Evolutionary conservation across 1,140 invertebrate genomes (phyloP), one percentile per base, ranked within the genome.

Genomic region (Drosophila santomea): DNA sequence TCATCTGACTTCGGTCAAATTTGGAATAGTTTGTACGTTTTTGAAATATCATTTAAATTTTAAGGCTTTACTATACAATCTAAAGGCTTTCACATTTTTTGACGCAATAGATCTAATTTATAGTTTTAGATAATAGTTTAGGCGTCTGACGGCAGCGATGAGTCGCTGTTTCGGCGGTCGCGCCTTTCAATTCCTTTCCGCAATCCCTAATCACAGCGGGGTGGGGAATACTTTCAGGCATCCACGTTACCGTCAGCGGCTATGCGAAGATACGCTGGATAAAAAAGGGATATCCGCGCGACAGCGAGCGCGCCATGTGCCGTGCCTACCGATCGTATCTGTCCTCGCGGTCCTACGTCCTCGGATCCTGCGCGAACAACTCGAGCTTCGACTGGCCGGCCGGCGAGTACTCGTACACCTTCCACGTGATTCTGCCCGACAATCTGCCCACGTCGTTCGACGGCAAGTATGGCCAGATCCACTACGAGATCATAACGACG

Each of bases 381-480:
- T 91, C 91, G 48, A 80, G 60, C 68, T 90, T 94, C 20, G 94
- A 94, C 69, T 92, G 95, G 78, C 92, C 93, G 48, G 75, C 92
- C 36, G 95, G 95, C 41, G 93, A 94, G 61, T 94, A 95, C 76
- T 92, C 90, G 57, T 95, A 95, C 84, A 94, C 94, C 55, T 95
- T 95, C 88, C 93, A 92, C 39, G 94, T 93, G 75, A 92, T 93
- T 50, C 81, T 95, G 66, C 95, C 95, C 45, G 90, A 92, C 39
- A 94, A 93, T 84, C 90, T 95, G 62, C 95, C 95, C 28, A 95
- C 95, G 63, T 96, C 95, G 48, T 96, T 96, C 93, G 95, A 96
- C 88, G 95, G 95, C 2, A 94, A 96, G 71, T 94, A 95, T 91
- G 96, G 96, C 4, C 94, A 94, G 81, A 93, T 96, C 63, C 93